Conservation (phyloP, 2,113 vertebrate genomes). For the Nothoprocta perdicaria region DNA sequence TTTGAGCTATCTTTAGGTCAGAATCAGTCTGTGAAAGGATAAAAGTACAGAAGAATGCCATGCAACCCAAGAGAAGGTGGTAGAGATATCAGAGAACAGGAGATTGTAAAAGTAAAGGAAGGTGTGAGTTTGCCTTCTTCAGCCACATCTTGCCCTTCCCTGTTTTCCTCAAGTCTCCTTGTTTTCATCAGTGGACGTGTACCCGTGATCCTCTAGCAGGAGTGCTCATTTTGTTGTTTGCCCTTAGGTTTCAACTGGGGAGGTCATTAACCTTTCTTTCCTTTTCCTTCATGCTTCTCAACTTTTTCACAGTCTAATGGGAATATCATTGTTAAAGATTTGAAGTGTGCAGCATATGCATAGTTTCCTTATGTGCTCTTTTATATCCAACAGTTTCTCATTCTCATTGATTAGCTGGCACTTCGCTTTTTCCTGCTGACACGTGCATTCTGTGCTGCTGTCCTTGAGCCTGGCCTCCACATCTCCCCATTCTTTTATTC, state of each 20-base stretch:
- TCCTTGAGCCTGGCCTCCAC: too few relatives aligned
- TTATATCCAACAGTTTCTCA: too few relatives aligned
- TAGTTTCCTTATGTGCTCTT: too few relatives aligned
- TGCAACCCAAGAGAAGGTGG: neutral
- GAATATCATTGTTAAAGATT: neutral
- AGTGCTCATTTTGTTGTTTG: neutral
- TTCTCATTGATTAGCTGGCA: too few relatives aligned
- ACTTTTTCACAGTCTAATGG: neutral
- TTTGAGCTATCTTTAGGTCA: neutral
- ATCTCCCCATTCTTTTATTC: too few relatives aligned
- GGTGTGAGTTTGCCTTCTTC: neutral
- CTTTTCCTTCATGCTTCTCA: neutral
- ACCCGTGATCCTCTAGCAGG: neutral
- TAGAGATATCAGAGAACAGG: neutral
- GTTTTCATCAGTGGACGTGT: neutral
- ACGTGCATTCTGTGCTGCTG: too few relatives aligned
- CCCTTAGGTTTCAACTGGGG: neutral
- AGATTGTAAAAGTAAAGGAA: neutral
- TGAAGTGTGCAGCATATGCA: neutral
- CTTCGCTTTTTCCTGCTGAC: too few relatives aligned
- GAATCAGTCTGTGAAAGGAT: neutral
- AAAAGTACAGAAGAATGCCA: neutral
- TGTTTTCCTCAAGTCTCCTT: neutral
- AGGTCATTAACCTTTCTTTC: neutral
- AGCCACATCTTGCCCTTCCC: neutral